Base-by-base conservation (phyloP, 1,140 invertebrate species). In the Hypsibius dujardini region DNA sequence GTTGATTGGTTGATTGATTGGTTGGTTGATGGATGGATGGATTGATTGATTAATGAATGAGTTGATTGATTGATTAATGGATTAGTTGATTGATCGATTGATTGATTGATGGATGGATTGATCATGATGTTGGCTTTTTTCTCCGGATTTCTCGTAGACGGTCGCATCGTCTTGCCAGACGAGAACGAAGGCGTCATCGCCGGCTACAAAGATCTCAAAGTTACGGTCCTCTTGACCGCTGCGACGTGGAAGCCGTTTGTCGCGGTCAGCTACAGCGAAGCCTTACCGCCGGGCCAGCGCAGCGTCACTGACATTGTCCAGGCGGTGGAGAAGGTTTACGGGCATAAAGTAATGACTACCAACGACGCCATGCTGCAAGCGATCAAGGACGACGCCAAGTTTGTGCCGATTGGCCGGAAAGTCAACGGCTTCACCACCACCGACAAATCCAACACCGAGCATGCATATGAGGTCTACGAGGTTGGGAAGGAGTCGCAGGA, bases 251-350 rank as follows among this genome's bases (percentile, higher is more conserved):
- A 56, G 50, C 50, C 50, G 50, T 56, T 7, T n/a, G n/a, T 56
- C 50, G 50, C n/a, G 7, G 50, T 7, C 7, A 56, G 50, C 50
- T 7, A n/a, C 50, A 7, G 7, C 50, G 50, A 56, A 56, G 7
- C n/a, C 7, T 56, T 56, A n/a, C 50, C 50, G 50, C 50, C 50
- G n/a, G 50, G n/a, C n/a, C 50, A 56, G n/a, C 50, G 50, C n/a
- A 56, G 50, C 50, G 50, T 56, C 50, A 7, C 7, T 7, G 50
- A 56, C 50, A 56, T 56, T n/a, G 50, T 56, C 7, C 7, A 56
- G n/a, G 50, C 50, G 7, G 50, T 56, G n/a, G 50, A 56, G n/a
- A n/a, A 56, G n/a, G 50, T 7, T n/a, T 56, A 56, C n/a, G 50
- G 50, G 50, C 50, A 56, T 7, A n/a, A 56, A 56, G 50, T 56